phyloP scores from a whole-genome alignment of 2,888 invertebrate genomes.

The Phragmatobia fuliginosa region DNA sequence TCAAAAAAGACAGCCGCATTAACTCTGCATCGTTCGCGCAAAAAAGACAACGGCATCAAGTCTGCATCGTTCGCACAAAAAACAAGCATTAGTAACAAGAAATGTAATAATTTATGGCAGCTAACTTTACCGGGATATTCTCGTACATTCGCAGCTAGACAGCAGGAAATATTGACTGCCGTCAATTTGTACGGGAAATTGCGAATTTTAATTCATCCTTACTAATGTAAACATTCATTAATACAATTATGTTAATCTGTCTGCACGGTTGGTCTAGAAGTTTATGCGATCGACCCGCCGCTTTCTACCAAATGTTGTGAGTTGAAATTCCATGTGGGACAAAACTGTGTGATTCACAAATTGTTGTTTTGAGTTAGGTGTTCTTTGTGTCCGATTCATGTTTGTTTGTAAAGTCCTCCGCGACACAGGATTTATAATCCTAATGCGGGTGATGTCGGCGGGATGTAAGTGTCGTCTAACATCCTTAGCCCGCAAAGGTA shows the following conservation, averaged over 20 bases:
- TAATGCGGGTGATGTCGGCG: too few species aligned
- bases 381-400: too few species aligned
- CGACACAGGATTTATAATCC: too few species aligned
- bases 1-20: not conserved
- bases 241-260: too few species aligned
- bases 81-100: constrained; percentile 10
- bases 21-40: not conserved
- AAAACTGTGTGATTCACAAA: too few species aligned
- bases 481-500: not conserved
- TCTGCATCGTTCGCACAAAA: not conserved
- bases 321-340: too few species aligned
- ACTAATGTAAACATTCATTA: too few species aligned
- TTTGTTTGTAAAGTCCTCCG: too few species aligned
- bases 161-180: not conserved
- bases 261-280: too few species aligned
- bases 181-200: not conserved
- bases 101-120: constrained; percentile 7
- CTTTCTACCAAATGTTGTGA: too few species aligned
- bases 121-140: constrained; percentile 8
- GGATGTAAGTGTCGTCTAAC: not conserved
- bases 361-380: too few species aligned
- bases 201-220: not conserved
- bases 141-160: constrained; percentile 7
- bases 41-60: not conserved
- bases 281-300: too few species aligned